phyloP scores from a whole-genome alignment of 2,797 vertebrate species.

The Coccyzus lansbergi region DNA sequence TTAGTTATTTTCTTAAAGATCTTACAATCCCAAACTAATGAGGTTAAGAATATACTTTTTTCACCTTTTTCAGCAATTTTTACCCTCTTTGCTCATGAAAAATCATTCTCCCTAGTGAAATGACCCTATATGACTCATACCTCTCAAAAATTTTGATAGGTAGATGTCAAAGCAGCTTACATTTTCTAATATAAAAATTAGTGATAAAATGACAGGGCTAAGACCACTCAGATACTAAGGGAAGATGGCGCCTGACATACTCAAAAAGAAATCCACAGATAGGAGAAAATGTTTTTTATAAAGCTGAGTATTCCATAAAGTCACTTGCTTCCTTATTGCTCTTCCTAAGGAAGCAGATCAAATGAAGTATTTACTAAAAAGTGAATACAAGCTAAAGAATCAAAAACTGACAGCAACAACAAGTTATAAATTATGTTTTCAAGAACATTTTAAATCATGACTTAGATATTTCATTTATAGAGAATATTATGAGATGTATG shows the following conservation, averaged over 20 bases:
- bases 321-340: background rate
- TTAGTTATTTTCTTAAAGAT: background rate
- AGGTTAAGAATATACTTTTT: background rate
- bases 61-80: background rate
- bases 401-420: background rate
- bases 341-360: background rate
- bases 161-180: conserved; percentile 26
- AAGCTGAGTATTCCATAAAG: background rate
- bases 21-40: background rate
- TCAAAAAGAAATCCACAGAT: conserved; percentile 10
- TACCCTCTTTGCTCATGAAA: background rate
- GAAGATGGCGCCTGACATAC: background rate
- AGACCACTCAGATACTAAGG: background rate
- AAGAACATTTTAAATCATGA: background rate
- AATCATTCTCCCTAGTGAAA: background rate
- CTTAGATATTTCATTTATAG: background rate
- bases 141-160: background rate
- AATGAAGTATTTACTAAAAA: background rate
- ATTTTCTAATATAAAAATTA: conserved; percentile 7
- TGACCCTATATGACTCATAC: background rate
- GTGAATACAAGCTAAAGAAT: background rate
- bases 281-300: background rate
- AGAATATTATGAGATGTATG: background rate
- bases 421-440: background rate
- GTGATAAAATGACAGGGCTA: conserved; percentile 5